These are phyloP conservation scores for Protobothrops mucrosquamatus DNA, from an alignment of 2,113 vertebrate species.

Conservation along the genomic window DNA sequence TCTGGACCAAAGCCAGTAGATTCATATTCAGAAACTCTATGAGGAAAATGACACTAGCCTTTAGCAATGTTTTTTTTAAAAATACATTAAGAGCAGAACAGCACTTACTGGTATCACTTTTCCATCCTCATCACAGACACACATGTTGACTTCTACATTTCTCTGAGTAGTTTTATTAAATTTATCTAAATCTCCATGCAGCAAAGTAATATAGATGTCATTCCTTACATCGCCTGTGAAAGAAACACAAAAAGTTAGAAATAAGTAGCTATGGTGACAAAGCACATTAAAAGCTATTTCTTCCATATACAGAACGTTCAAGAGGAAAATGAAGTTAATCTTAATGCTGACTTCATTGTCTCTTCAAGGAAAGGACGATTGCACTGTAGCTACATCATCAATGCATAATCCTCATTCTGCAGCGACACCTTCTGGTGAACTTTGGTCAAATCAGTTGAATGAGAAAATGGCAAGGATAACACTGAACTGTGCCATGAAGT, in stretches of 20 bases:
- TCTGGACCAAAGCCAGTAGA: not conserved
- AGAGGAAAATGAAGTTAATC: not conserved
- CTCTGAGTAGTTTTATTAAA: constrained; percentile 98
- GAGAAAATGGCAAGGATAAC: not conserved
- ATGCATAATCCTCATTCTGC: constrained; percentile 61
- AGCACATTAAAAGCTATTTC: not conserved
- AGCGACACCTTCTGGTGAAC: constrained; percentile 73
- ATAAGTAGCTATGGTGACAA: not conserved
- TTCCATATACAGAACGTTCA: not conserved
- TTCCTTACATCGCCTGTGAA: constrained; percentile 88
- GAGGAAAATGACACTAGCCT: not conserved
- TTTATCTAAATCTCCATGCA: constrained; percentile 93
- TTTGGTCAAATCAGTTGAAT: not conserved
- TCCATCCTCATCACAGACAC: constrained; percentile 92
- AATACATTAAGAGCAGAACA: not conserved
- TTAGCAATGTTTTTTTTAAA: not conserved
- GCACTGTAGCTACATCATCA: not conserved
- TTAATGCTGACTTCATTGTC: not conserved
- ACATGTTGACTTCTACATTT: constrained; percentile 96
- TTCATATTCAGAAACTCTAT: not conserved
- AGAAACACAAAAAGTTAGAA: constrained; percentile 34
- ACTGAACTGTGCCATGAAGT: too few relatives aligned
- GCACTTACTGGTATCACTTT: constrained; percentile 85
- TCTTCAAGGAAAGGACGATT: not conserved
- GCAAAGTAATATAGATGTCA: constrained; percentile 93